Conservation (phyloP, 2,113 vertebrate species). For the sheep (Ovis aries) region ARS-UI_Ramb_v3.0 NC_056063.1:78778001-78778500, state of each 20-base stretch:
- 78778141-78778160: not conserved
- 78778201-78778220: not conserved
- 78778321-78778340: not conserved
- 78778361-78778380: not conserved
- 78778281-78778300: not conserved
- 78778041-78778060: not conserved
- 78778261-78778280: not conserved
- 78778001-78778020: not conserved
- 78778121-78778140: not conserved
- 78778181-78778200: not conserved
- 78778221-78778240: conserved; percentile 13
- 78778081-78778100: not conserved
- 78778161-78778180: conserved; percentile 28
- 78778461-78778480: not conserved
- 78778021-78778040: not conserved
- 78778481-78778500: not conserved
- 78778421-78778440: not conserved
- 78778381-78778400: not conserved
- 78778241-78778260: not conserved
- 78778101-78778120: not conserved
- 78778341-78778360: not conserved
- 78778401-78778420: not conserved
- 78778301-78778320: not conserved
- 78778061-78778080: not conserved
- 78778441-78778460: not conserved